Evolutionary conservation across 2,888 invertebrate species (phyloP).

Genomic region (Hypolimnas misippus): DNA sequence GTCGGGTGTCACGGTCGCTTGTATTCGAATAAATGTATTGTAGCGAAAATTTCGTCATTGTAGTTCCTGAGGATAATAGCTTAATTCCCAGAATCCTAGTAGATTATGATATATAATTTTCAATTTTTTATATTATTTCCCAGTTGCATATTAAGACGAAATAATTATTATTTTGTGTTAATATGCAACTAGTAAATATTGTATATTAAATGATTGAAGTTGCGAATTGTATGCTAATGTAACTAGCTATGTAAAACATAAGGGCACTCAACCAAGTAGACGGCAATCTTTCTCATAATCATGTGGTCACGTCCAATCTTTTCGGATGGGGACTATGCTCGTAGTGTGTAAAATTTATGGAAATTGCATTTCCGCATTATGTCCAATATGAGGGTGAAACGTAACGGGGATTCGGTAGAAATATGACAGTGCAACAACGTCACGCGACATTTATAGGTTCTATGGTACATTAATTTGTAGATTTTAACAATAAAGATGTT

Average conservation of each 20-base stretch:
- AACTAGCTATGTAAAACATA: conserved; percentile 15
- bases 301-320: conserved; percentile 78
- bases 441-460: conserved; percentile 4
- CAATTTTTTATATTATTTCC: too few relatives aligned
- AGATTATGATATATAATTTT: neutral
- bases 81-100: too few relatives aligned
- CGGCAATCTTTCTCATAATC: conserved; percentile 52
- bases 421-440: conserved; percentile 34
- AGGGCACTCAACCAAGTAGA: conserved; percentile 33
- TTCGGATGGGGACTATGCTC: conserved; percentile 74
- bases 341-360: conserved; percentile 83
- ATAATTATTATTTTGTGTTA: too few relatives aligned
- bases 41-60: too few relatives aligned
- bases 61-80: too few relatives aligned
- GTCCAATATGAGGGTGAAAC: conserved; percentile 63
- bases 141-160: too few relatives aligned
- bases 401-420: conserved; percentile 37
- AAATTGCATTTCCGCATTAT: conserved; percentile 81
- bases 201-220: too few relatives aligned
- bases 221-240: conserved; percentile 7
- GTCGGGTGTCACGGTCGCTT: too few relatives aligned
- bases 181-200: too few relatives aligned
- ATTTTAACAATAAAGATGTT: neutral
- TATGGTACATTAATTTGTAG: conserved; percentile 3
- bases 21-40: too few relatives aligned